Base-by-base conservation (phyloP, 1,140 invertebrate species). In the Diprion similis region DNA sequence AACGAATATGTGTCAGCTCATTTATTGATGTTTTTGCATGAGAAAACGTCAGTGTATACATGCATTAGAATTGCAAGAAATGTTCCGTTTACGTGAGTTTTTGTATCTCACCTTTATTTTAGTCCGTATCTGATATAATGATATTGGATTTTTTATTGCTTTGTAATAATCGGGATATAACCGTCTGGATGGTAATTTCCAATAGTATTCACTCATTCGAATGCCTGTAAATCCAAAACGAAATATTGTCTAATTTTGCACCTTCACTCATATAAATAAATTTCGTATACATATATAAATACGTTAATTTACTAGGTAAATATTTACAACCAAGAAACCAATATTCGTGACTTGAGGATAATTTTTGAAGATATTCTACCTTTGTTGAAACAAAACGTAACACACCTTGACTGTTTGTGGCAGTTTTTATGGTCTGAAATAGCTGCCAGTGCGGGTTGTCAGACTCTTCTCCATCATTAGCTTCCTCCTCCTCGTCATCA, bases 161-260 rank as follows among this genome's bases (percentile, higher is more conserved):
- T 96, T 95, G 87, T 99, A 99, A 84, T 99, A 99, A 89, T 99
- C 98, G 0, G 98, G 96, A 89, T 99, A 99, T 76, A 92, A 93
- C 45, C 94, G 89, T 75, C 93, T 95, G 13, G 95, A 96, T 3
- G 98, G 98, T 70, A 99, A 89, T 82, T 96, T 96, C 91, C 96
- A 93, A 86, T 99, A 97, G 15, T 96, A 96, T 85, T 98, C 95
- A 17, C 95, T 94, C 77, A 98, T 88, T 66, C 92, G 88, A 7
- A 92, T 90, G 67, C 93, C 94, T 91, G 73, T 66, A 78, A 79
- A 75, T 13, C 19, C 47, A 45, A 18, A 46, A 47, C 48, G 46
- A 73, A 77, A 68, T 71, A 66, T 24, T 59, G 59, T 70, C 17
- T 70, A 37, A 37, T 37, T 66, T 11, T 73, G 47, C 66, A 72